Percentiles rank a stretch among this genome's conserved stretches.
Evolutionary conservation across 2,113 vertebrate genomes (phyloP).

Genomic region (Actinemys pallida): DNA sequence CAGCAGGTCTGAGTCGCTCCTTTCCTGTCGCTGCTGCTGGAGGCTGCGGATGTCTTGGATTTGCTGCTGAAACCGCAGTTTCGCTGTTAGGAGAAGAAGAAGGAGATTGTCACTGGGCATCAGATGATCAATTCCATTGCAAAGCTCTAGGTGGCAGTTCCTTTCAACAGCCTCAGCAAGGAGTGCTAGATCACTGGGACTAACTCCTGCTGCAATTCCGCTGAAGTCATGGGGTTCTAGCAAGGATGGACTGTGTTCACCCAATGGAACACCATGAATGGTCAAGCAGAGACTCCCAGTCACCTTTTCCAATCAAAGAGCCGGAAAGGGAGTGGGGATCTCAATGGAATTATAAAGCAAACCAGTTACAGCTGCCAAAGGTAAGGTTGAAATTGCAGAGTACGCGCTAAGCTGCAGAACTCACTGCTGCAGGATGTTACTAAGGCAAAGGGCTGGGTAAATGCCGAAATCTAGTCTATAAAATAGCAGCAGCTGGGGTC

Average conservation of each 20-base stretch:
- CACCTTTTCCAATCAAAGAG: not conserved
- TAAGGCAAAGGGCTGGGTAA: not conserved
- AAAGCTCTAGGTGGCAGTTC: not conserved
- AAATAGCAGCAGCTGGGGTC: not conserved
- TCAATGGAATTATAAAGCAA: not conserved
- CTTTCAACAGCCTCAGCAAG: not conserved
- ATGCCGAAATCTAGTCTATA: not conserved
- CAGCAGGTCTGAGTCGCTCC: not conserved
- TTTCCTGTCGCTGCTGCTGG: not conserved
- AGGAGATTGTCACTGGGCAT: not conserved
- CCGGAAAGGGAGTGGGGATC: not conserved
- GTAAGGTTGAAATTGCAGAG: not conserved
- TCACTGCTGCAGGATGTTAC: not conserved
- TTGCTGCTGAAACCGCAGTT: slow-evolving; percentile 62
- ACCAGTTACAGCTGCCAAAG: not conserved
- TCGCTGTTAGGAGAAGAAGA: slow-evolving; percentile 42
- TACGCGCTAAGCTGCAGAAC: not conserved
- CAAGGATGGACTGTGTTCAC: not conserved
- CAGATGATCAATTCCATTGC: not conserved
- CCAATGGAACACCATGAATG: not conserved
- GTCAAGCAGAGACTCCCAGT: not conserved
- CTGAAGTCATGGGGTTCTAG: not conserved
- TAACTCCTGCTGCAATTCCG: not conserved
- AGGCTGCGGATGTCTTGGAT: slow-evolving; percentile 31
- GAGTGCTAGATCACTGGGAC: not conserved